These are phyloP conservation scores for Lordiphosa mommai DNA, from an alignment of 1,140 invertebrate genomes.

Conservation along the genomic window DNA sequence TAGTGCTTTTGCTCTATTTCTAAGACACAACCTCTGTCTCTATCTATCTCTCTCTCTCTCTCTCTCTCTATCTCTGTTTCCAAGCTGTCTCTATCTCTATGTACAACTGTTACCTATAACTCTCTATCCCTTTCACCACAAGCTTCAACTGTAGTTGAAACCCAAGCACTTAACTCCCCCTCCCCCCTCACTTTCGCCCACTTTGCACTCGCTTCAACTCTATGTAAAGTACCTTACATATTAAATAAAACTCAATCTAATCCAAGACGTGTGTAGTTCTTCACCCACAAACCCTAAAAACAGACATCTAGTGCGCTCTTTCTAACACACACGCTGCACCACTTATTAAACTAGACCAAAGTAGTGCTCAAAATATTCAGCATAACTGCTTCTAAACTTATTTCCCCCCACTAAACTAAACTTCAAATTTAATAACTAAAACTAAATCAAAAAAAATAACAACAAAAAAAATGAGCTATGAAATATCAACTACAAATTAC, in stretches of 20 bases:
- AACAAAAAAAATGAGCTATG: constrained; percentile 66
- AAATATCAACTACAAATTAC: constrained; percentile 74
- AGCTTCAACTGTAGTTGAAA: constrained; percentile 62
- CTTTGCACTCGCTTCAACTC: constrained; percentile 60
- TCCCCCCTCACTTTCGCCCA: constrained; percentile 45
- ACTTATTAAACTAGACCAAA: constrained; percentile 39
- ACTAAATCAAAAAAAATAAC: constrained; percentile 52
- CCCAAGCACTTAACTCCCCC: constrained; percentile 19
- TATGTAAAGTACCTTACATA: constrained; percentile 25
- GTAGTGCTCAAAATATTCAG: constrained; percentile 53
- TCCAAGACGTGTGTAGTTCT: constrained; percentile 65
- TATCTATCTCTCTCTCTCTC: constrained; percentile 39
- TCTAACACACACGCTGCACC: constrained; percentile 63
- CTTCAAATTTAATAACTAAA: constrained; percentile 43
- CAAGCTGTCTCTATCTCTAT: constrained; percentile 40
- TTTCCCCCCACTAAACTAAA: constrained; percentile 50
- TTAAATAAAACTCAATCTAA: constrained; percentile 36
- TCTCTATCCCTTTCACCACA: constrained; percentile 41
- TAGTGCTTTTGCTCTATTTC: constrained; percentile 71
- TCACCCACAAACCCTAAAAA: constrained; percentile 51
- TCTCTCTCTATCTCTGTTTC: constrained; percentile 41
- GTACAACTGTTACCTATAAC: constrained; percentile 39
- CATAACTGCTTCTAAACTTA: constrained; percentile 56
- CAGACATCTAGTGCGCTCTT: constrained; percentile 58
- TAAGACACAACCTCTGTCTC: constrained; percentile 40